Percentiles rank a stretch among this genome's conserved stretches.
Conservation (phyloP, 1,140 invertebrate genomes). For the Nasonia vitripennis region DNA sequence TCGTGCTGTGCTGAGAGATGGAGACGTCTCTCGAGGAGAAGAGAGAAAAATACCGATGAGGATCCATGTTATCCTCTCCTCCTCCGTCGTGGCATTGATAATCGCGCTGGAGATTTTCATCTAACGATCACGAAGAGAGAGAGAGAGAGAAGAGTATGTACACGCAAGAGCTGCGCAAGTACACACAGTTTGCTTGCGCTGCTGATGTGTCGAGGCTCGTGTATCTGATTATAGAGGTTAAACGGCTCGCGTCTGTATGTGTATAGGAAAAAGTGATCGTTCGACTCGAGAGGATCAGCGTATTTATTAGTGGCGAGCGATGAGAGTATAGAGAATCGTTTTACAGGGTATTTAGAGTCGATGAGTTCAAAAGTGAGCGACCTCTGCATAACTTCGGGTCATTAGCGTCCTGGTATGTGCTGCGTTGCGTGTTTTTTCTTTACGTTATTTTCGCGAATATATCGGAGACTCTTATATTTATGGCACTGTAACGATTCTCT, state of each 20-base stretch:
- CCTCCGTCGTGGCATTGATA: conserved; percentile 16
- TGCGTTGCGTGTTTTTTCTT: no score
- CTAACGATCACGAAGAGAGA: neutral
- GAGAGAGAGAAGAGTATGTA: no score
- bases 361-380: neutral
- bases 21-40: neutral
- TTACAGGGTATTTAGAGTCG: neutral
- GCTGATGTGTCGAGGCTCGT: neutral
- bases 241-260: neutral
- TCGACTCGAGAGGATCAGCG: neutral
- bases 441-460: no score
- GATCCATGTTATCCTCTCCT: neutral
- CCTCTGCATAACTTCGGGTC: no score
- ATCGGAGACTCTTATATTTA: neutral
- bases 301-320: neutral
- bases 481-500: neutral
- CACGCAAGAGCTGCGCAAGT: neutral
- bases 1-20: neutral
- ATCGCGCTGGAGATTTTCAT: conserved; percentile 8
- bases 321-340: neutral
- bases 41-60: neutral
- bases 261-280: neutral
- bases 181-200: neutral
- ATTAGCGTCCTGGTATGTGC: no score
- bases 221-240: conserved; percentile 13